Percentiles rank a stretch among this genome's conserved stretches.
These are phyloP conservation scores for Lepus timidus DNA, from an alignment of 2,113 vertebrate genomes.

Conservation along the genomic window DNA sequence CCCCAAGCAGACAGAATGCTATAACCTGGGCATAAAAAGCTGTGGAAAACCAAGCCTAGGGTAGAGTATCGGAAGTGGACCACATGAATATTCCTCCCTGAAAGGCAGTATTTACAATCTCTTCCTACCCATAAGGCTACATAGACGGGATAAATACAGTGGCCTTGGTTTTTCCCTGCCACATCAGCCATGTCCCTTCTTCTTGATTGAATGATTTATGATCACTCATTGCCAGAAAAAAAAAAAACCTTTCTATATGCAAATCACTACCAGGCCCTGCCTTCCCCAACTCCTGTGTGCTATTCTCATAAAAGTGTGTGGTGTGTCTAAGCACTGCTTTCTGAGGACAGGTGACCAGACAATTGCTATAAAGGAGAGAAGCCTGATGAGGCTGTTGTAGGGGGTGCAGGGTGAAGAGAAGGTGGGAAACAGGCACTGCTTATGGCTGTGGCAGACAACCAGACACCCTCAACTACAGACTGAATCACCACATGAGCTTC, in stretches of 20 bases:
- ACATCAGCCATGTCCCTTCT: neutral
- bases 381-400: neutral
- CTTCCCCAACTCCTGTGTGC: neutral
- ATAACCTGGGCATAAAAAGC: neutral
- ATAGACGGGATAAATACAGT: neutral
- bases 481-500: neutral
- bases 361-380: neutral
- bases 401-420: neutral
- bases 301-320: neutral
- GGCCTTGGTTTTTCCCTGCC: neutral
- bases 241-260: constrained; percentile 15
- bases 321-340: constrained; percentile 12
- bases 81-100: neutral
- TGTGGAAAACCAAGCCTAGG: neutral
- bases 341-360: neutral
- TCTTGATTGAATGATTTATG: neutral
- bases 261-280: neutral
- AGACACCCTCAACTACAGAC: neutral
- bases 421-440: neutral
- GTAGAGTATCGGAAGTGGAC: neutral
- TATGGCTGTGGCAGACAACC: neutral
- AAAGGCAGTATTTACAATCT: neutral
- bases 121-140: neutral
- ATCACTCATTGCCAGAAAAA: constrained; percentile 6
- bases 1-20: neutral